A percentile compares a stretch with the other conserved stretches of the same genome.
Conservation (phyloP, 2,888 invertebrate species). For the Argyresthia albistria region DNA sequence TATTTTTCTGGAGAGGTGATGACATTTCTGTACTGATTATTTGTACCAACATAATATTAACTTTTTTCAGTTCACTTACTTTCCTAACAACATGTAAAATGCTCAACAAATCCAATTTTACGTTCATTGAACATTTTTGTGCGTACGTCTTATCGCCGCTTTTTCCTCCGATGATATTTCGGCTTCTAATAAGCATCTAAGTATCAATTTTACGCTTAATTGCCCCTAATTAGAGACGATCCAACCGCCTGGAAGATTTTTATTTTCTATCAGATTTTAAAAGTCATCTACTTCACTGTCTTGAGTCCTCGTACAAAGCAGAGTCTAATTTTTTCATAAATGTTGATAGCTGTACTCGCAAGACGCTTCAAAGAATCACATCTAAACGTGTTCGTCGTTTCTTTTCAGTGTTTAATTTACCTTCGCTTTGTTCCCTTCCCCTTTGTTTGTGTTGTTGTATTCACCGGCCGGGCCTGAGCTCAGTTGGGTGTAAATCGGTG, state of each 20-base stretch:
- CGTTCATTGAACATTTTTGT: too few species aligned
- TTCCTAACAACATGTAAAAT: too few species aligned
- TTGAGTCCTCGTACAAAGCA: background rate
- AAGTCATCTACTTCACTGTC: background rate
- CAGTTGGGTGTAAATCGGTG: slow-evolving; percentile 25
- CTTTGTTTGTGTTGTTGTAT: slow-evolving; percentile 26
- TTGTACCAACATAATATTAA: too few species aligned
- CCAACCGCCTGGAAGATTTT: background rate
- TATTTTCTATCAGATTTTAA: background rate
- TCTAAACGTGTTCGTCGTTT: slow-evolving; percentile 35
- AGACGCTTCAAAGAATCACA: slow-evolving; percentile 25
- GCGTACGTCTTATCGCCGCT: too few species aligned
- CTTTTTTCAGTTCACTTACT: too few species aligned
- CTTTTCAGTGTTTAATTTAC: slow-evolving; percentile 45
- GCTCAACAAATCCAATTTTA: too few species aligned
- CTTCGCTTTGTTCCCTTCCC: slow-evolving; percentile 30
- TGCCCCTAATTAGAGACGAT: background rate
- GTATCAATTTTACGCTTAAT: too few species aligned
- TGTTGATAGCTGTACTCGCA: background rate
- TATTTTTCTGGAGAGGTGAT: too few species aligned
- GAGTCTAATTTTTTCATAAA: too few species aligned
- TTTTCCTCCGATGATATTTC: too few species aligned
- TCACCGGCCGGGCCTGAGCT: slow-evolving; percentile 20
- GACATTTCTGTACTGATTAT: too few species aligned
- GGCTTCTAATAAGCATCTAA: too few species aligned